phyloP scores from a whole-genome alignment of 2,888 invertebrate species.

The Zele albiditarsus region DNA sequence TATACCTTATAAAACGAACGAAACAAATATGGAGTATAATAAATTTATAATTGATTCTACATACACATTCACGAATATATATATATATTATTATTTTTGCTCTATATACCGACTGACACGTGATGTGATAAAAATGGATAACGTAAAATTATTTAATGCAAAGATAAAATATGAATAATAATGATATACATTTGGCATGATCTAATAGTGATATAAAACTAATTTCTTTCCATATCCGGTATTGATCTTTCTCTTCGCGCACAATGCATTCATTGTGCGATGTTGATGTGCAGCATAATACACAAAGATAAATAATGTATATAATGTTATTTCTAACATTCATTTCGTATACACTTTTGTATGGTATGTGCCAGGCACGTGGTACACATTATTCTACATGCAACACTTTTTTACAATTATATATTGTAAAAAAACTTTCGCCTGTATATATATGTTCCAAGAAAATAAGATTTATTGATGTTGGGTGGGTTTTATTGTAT shows the following conservation, averaged over 20 bases:
- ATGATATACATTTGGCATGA: not conserved
- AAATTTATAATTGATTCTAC: not conserved
- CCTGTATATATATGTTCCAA: not conserved
- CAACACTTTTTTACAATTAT: slow-evolving; percentile 1
- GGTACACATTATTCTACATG: not conserved
- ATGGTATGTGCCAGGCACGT: not conserved
- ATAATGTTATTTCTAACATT: not conserved
- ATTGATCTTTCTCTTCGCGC: slow-evolving; percentile 21
- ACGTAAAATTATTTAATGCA: not conserved
- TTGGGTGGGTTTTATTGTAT: not conserved
- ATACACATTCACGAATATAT: not conserved
- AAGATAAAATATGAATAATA: not conserved
- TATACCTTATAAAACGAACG: not conserved
- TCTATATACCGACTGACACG: not conserved
- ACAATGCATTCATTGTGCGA: not conserved
- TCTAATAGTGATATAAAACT: not conserved
- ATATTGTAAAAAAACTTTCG: slow-evolving; percentile 18
- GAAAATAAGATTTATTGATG: not conserved
- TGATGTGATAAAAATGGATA: not conserved
- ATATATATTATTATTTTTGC: not conserved
- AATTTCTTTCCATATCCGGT: slow-evolving; percentile 30
- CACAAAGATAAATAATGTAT: not conserved
- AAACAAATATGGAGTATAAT: not conserved
- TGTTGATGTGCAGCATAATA: slow-evolving; percentile 12
- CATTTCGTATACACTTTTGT: not conserved